Evolutionary conservation across 2,113 vertebrate species (phyloP).

Genomic region (Macquaria ambigua): DNA sequence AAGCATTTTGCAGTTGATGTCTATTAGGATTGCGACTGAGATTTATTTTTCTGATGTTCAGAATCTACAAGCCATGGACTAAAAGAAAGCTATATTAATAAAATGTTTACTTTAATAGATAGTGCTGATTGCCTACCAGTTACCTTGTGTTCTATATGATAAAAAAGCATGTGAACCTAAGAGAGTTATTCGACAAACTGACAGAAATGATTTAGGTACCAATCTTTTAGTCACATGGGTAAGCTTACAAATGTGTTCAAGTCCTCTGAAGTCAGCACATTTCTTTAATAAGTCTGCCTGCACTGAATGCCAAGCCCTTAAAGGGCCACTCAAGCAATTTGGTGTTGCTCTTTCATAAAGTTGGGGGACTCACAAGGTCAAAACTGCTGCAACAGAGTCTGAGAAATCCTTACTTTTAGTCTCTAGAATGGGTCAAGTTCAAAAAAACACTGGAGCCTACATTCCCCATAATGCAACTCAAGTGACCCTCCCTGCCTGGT

Average conservation of each 20-base stretch:
- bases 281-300: not conserved
- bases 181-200: not conserved
- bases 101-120: not conserved
- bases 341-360: not conserved
- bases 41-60: too few relatives aligned
- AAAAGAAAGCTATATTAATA: too few relatives aligned
- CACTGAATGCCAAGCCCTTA: not conserved
- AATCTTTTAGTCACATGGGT: not conserved
- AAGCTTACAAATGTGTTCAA: not conserved
- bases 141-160: not conserved
- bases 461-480: not conserved
- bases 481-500: too few relatives aligned
- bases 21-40: not conserved
- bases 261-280: not conserved
- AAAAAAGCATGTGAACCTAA: not conserved
- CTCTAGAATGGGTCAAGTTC: not conserved
- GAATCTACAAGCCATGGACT: too few relatives aligned
- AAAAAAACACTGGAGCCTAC: not conserved
- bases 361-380: not conserved
- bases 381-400: not conserved
- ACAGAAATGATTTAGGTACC: not conserved
- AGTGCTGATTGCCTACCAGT: not conserved
- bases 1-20: not conserved
- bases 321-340: not conserved
- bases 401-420: not conserved